Evolutionary conservation across 2,113 vertebrate species (phyloP).

Genomic region (Paradoxurus hermaphroditus): DNA sequence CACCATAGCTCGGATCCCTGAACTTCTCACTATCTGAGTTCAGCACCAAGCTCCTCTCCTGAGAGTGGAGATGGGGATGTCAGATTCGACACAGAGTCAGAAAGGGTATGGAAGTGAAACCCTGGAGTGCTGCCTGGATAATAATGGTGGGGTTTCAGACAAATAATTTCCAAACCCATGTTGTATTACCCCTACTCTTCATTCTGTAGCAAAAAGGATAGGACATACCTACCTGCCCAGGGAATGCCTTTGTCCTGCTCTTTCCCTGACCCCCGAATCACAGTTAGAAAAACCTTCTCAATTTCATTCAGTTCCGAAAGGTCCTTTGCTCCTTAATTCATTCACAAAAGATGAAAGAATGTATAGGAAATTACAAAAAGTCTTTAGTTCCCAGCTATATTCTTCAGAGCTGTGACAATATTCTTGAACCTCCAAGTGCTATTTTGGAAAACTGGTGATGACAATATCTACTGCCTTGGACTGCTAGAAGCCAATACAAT

Average conservation of each 20-base stretch:
- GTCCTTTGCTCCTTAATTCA: no score
- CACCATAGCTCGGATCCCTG: neutral
- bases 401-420: no score
- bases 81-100: neutral
- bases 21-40: neutral
- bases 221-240: neutral
- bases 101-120: neutral
- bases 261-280: neutral
- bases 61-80: neutral
- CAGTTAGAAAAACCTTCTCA: neutral
- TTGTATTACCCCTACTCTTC: neutral
- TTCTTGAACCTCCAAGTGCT: no score
- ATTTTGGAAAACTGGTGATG: no score
- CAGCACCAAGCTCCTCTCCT: neutral
- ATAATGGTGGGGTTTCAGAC: no score
- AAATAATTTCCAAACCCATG: neutral
- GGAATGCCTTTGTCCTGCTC: neutral
- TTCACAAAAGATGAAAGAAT: no score
- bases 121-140: no score
- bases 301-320: no score
- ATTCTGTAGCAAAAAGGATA: neutral
- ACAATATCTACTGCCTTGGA: no score
- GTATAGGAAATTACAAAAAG: no score
- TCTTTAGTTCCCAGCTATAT: no score
- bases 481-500: no score